phyloP scores from a whole-genome alignment of 2,888 invertebrate species.

The Creontiades dilutus region DNA sequence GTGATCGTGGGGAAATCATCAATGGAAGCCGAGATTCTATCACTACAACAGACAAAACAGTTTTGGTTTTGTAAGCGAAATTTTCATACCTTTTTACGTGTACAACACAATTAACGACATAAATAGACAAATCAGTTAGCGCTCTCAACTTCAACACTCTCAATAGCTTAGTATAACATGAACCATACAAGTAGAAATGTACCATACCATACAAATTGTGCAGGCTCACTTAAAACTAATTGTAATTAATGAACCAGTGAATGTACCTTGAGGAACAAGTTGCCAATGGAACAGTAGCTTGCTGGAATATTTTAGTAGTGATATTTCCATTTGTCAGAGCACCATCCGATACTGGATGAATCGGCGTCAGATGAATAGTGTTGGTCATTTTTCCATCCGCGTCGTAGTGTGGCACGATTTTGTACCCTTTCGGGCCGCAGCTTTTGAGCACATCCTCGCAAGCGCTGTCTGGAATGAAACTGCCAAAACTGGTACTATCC shows the following conservation, averaged over 20 bases:
- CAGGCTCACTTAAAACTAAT: too few relatives aligned
- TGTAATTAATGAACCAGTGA: not conserved
- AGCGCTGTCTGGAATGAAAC: not conserved
- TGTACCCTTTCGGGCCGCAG: slow-evolving; percentile 39
- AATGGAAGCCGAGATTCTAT: slow-evolving; percentile 21
- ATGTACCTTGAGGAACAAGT: not conserved
- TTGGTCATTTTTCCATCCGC: slow-evolving; percentile 58
- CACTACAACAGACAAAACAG: not conserved
- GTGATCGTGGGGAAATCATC: slow-evolving; percentile 37
- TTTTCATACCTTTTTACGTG: too few relatives aligned
- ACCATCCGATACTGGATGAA: slow-evolving; percentile 6
- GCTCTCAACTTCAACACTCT: too few relatives aligned
- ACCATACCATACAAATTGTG: too few relatives aligned
- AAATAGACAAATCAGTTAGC: too few relatives aligned
- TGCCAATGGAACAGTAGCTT: not conserved
- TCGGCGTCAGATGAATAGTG: slow-evolving; percentile 43
- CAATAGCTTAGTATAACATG: too few relatives aligned
- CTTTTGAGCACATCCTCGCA: slow-evolving; percentile 9
- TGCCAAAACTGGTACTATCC: slow-evolving; percentile 1
- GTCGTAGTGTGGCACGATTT: slow-evolving; percentile 45
- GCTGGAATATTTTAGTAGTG: slow-evolving; percentile 16
- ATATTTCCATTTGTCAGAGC: not conserved
- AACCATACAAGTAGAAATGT: too few relatives aligned
- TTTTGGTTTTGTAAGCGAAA: too few relatives aligned
- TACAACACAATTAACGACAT: too few relatives aligned